A percentile compares a stretch with the other conserved stretches of the same genome.
Conservation (phyloP, 2,113 vertebrate species). For the Rhinolophus sinicus region DNA sequence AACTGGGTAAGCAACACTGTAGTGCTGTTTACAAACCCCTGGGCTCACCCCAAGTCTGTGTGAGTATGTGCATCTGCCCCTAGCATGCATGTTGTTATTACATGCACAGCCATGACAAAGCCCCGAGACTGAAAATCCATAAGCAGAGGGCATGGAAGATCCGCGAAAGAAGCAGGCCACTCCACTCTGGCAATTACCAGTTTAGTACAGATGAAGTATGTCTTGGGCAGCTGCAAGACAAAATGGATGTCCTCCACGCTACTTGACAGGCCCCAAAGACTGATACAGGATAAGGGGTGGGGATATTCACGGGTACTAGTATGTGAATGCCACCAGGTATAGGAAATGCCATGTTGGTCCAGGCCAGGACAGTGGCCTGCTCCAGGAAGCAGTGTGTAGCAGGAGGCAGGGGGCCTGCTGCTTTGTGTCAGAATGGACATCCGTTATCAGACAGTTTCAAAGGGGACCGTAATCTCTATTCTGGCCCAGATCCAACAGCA, state of each 20-base stretch:
- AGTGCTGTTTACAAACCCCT: background rate
- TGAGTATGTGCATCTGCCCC: background rate
- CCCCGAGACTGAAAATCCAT: background rate
- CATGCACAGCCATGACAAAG: background rate
- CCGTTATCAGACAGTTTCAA: background rate
- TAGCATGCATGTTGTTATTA: background rate
- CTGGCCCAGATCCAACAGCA: background rate
- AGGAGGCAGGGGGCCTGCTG: too few relatives aligned
- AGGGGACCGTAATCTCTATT: background rate
- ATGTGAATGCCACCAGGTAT: background rate
- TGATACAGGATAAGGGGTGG: background rate
- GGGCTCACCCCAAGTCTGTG: background rate
- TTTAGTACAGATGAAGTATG: background rate
- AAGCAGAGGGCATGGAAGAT: background rate
- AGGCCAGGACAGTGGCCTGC: background rate
- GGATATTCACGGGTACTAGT: background rate
- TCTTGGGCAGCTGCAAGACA: background rate
- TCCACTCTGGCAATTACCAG: background rate
- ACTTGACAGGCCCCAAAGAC: background rate
- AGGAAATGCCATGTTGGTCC: rapidly evolving
- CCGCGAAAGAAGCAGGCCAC: background rate
- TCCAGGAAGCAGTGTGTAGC: background rate
- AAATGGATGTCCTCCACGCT: background rate
- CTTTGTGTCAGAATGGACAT: too few relatives aligned
- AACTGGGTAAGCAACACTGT: background rate